Percentiles rank a stretch among this genome's conserved stretches.
phyloP scores from a whole-genome alignment of 2,113 vertebrate genomes.

The Xyliphius kryptos region DNA sequence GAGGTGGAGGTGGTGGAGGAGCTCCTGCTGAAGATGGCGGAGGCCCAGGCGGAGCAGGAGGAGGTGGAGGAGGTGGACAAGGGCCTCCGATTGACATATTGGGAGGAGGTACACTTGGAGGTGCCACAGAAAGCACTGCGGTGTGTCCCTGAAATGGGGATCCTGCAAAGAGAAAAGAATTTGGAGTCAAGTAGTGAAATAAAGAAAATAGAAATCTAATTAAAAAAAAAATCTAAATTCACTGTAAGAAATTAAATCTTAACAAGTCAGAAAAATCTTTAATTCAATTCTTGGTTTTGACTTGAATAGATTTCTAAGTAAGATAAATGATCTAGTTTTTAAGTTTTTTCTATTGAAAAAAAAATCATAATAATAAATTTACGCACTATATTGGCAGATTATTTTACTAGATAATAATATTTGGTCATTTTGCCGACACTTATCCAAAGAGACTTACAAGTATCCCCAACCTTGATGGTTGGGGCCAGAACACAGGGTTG shows the following conservation, averaged over 20 bases:
- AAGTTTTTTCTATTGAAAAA: too few relatives aligned
- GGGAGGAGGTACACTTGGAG: conserved; percentile 63
- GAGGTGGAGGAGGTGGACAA: conserved; percentile 79
- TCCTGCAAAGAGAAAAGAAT: conserved; percentile 63
- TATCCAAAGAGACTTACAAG: too few relatives aligned
- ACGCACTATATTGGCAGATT: too few relatives aligned
- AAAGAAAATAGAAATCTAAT: neutral
- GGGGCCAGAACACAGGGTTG: too few relatives aligned
- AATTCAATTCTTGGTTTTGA: too few relatives aligned
- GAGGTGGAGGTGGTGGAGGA: conserved; percentile 77
- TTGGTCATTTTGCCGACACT: too few relatives aligned
- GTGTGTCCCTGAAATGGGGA: conserved; percentile 83
- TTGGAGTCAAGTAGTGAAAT: too few relatives aligned
- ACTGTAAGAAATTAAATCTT: neutral
- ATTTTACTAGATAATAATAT: too few relatives aligned
- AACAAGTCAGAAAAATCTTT: neutral
- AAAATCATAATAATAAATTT: too few relatives aligned
- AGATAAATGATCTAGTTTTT: too few relatives aligned
- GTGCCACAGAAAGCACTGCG: conserved; percentile 63
- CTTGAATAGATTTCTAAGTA: too few relatives aligned
- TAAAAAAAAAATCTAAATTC: neutral
- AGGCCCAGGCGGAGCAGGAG: conserved; percentile 77
- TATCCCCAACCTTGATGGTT: too few relatives aligned
- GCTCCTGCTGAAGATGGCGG: conserved; percentile 74
- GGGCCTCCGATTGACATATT: conserved; percentile 58